phyloP scores from a whole-genome alignment of 2,113 vertebrate genomes.

The Pardalotus punctatus region DNA sequence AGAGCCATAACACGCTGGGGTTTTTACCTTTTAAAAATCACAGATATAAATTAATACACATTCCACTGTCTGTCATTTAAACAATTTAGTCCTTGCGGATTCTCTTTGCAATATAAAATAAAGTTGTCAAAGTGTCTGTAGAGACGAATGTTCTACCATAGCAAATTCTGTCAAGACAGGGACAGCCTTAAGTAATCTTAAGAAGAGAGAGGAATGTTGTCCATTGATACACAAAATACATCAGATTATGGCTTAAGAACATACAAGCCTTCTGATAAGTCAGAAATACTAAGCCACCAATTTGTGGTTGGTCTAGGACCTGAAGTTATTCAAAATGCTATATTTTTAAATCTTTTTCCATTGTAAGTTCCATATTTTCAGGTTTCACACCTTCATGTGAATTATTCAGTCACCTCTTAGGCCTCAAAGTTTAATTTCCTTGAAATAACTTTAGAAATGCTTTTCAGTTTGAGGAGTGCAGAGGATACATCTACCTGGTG shows the following conservation, averaged over 20 bases:
- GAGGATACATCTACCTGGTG: background rate
- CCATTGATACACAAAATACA: background rate
- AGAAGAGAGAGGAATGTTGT: background rate
- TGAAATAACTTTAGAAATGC: background rate
- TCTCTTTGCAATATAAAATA: background rate
- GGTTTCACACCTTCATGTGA: background rate
- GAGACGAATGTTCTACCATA: background rate
- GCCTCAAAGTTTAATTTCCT: background rate
- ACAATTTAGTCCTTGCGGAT: background rate
- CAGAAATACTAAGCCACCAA: background rate
- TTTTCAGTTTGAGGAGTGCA: background rate
- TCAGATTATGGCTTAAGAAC: background rate
- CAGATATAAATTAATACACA: background rate
- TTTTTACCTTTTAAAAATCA: background rate
- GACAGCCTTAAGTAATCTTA: background rate
- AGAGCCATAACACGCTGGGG: background rate
- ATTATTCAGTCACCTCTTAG: background rate
- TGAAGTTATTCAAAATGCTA: background rate
- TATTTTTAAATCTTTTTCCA: fast-evolving
- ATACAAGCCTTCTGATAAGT: background rate
- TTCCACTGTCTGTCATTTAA: background rate
- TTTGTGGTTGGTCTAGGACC: background rate
- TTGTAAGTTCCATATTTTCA: background rate
- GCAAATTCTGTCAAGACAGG: background rate
- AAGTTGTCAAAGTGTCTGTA: background rate